phyloP scores from a whole-genome alignment of 2,113 vertebrate species.

The Thalassarche chlororhynchos region DNA sequence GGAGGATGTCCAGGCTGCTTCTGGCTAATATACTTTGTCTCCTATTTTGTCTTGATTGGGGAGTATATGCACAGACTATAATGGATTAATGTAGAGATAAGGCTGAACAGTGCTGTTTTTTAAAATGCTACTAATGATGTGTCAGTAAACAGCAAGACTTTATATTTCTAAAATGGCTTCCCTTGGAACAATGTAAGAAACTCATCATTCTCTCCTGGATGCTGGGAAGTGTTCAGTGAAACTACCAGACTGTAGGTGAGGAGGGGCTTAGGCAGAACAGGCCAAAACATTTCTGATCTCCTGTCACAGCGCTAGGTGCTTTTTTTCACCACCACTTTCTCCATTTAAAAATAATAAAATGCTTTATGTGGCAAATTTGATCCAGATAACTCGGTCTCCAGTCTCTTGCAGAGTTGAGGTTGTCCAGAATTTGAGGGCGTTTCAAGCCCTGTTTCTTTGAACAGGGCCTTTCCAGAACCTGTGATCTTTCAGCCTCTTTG shows the following conservation, averaged over 20 bases:
- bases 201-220: fast-evolving
- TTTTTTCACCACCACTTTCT: fast-evolving
- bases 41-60: background rate
- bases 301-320: background rate
- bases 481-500: background rate
- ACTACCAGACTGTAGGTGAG: background rate
- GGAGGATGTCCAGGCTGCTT: background rate
- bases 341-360: background rate
- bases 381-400: background rate
- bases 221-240: background rate
- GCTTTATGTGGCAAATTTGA: background rate
- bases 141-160: background rate
- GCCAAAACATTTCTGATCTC: background rate
- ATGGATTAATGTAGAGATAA: background rate
- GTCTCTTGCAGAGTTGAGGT: background rate
- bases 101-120: background rate
- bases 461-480: background rate
- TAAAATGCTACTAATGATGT: background rate
- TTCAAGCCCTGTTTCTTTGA: background rate
- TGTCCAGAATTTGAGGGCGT: background rate
- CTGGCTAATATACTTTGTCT: background rate
- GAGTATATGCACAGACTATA: background rate
- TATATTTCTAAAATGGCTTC: background rate
- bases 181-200: background rate
- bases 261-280: background rate